Evolutionary conservation across 2,888 invertebrate genomes (phyloP), one percentile per base, ranked within the genome.

Genomic region (Stictocephala bisonia): DNA sequence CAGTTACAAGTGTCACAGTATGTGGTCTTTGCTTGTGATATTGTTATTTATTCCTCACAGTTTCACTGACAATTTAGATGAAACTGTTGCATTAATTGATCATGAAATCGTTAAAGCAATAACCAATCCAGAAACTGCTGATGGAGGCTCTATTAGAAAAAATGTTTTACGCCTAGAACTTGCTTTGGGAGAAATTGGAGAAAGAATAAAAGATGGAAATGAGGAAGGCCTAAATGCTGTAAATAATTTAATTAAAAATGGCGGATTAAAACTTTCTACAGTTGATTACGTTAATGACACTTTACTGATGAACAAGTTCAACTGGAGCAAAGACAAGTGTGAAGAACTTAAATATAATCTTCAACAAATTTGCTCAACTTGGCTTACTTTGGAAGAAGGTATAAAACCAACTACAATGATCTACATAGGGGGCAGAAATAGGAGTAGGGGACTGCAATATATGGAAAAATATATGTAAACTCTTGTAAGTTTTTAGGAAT

Each of bases 391-490:
- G 40, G 35, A 60, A 2, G 18, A 22, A 35, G 60, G 60, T 31
- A 22, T 15, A 27, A 60, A 35, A 20, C 40, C 40, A 2, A 40
- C 60, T 9, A 60, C 60, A 22, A 35, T 9, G 1, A 35, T 60
- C 13, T 60, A 60, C 22, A 60, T 60, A 13, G 13, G 18, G 4
- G 60, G 60, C n/a, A 31, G 60, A 3, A 60, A 60, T 29, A 31
- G 60, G 40, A 60, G 15, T 7, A 13, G 13, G 9, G 60, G 60
- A 1, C n/a, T 60, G 35, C 60, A 60, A 27, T 60, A 60, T 18
- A 60, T 60, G 60, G 60, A 60, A n/a, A 60, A 60, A 35, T 60
- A 60, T 60, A n/a, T 60, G 40, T 11, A 31, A 31, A n/a, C n/a
- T n/a, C n/a, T n/a, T n/a, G n/a, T n/a, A n/a, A n/a, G n/a, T n/a